Evolutionary conservation across 2,888 invertebrate species (phyloP).

Genomic region (Laspeyria flexula): DNA sequence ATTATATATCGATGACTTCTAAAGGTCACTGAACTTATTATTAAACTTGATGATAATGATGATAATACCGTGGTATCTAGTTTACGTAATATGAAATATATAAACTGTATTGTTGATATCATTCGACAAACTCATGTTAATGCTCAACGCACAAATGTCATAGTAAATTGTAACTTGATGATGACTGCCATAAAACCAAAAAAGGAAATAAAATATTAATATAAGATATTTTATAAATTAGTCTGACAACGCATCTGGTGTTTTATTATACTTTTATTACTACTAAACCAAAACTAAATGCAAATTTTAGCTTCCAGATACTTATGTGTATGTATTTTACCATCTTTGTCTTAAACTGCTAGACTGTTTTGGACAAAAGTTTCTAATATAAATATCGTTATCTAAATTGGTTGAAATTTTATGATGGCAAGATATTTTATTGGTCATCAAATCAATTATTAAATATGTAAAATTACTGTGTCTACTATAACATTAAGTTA

Average conservation of each 20-base stretch:
- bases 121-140: neutral
- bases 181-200: neutral
- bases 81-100: neutral
- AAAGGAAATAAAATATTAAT: constrained; percentile 3
- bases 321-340: neutral
- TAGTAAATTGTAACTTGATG: neutral
- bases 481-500: constrained; percentile 1
- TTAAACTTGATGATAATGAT: constrained; percentile 1
- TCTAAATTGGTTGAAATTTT: constrained; percentile 9
- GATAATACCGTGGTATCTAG: neutral
- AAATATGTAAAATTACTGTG: neutral
- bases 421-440: constrained; percentile 14
- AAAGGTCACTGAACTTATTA: constrained; percentile 21
- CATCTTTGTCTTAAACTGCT: neutral
- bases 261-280: constrained; percentile 9
- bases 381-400: constrained; percentile 7
- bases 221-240: neutral
- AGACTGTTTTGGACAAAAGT: constrained; percentile 1
- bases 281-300: constrained; percentile 5
- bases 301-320: constrained; percentile 1
- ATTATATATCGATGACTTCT: constrained; percentile 21
- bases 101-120: neutral
- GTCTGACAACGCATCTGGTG: neutral
- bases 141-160: neutral
- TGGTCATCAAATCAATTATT: constrained; percentile 8